These are phyloP conservation scores for Lordiphosa fenestrarum DNA, from an alignment of 2,888 invertebrate species.

Conservation along the genomic window DNA sequence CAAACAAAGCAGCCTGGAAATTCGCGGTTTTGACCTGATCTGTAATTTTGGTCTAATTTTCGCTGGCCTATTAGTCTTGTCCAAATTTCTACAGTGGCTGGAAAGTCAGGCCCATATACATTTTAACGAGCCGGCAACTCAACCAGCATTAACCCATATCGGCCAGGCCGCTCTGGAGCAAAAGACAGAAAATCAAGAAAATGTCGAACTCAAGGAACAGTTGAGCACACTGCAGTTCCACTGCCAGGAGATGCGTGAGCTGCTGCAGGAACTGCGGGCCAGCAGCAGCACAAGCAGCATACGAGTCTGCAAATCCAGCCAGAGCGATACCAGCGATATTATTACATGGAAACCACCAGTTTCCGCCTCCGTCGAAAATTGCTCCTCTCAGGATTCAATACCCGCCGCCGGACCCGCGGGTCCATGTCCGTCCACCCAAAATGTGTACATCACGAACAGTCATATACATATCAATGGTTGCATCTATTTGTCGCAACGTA, in stretches of 20 bases:
- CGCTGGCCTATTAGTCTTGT: conserved; percentile 20
- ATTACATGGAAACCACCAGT: conserved; percentile 2
- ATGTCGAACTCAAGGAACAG: conserved; percentile 29
- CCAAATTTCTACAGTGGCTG: conserved; percentile 28
- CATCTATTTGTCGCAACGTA: conserved; percentile 17
- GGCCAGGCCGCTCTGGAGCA: neutral
- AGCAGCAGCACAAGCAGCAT: conserved; percentile 11
- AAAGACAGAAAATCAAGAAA: conserved; percentile 5
- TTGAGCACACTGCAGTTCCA: conserved; percentile 38
- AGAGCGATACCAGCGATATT: conserved; percentile 9
- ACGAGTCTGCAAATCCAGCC: neutral
- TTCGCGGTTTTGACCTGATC: conserved; percentile 16
- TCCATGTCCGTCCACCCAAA: conserved; percentile 15
- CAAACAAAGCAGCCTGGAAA: neutral
- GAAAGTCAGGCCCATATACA: conserved; percentile 10
- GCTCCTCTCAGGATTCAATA: neutral
- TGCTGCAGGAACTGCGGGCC: conserved; percentile 38
- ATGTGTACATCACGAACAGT: conserved; percentile 46
- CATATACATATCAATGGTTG: conserved; percentile 48
- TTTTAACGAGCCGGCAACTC: neutral
- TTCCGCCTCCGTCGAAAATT: no score
- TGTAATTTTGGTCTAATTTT: conserved; percentile 40
- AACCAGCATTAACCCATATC: neutral
- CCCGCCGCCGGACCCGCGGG: neutral
- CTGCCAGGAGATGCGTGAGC: conserved; percentile 28